Base-by-base conservation (phyloP, 2,797 vertebrate species). In the Cyprinella venusta region DNA sequence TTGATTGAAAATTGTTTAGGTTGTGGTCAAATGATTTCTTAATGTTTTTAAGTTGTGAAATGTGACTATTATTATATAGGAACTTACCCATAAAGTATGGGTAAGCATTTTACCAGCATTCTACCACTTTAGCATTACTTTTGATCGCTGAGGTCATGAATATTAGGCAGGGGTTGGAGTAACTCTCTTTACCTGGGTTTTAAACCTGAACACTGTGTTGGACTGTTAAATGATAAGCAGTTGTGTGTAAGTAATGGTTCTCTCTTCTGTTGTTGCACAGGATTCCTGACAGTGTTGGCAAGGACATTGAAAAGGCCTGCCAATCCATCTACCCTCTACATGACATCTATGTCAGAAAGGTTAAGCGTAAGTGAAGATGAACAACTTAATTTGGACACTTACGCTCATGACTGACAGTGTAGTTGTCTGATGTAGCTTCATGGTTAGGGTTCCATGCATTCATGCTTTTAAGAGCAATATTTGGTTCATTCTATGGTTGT, bases 241-340 rank as follows among this genome's bases (percentile, higher is more conserved):
- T 10, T 83, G 50, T 70, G 26, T 9, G 26, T 63, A 33, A 63
- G 19, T 5, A 52, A 10, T 68, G 0, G 6, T 61, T 15, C 54
- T 21, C 0, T 52, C 54, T 61, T 65, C 21, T 56, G 2, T 30
- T 79, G 40, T 77, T 50, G 19, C 90, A 12, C 92, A 99, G 98
- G 95, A 99, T 99, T 91, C 98, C 98, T 84, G 98, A 98, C 94
- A 99, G 98, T 77, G 96, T 99, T 86, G 98, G 98, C 56, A 99
- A 99, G 91, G 98, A 99, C 93, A 98, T 99, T 69, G 98, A 99
- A 91, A 99, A 99, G 92, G 97, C 98, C 0, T 99, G 98, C 88
- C 98, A 98, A 89, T 99, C 98, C 85, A 99, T 99, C 90, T 99
- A 99, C 87, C 98, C 98, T 3, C 96, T 99, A 61, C 97, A 99